These are phyloP conservation scores for Nipponacmea schrenckii DNA, from an alignment of 2,888 invertebrate species.

Conservation along the genomic window DNA sequence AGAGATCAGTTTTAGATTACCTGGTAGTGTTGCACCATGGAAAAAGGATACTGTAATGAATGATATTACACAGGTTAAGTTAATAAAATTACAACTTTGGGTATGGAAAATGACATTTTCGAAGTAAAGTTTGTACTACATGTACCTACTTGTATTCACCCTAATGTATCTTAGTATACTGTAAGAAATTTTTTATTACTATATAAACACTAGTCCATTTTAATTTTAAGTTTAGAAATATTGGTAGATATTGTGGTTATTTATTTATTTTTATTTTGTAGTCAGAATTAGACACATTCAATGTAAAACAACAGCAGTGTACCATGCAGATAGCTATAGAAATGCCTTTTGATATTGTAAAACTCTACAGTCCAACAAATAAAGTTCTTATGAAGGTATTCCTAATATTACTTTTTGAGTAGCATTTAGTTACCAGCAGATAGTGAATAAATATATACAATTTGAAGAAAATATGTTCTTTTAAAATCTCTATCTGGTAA, in stretches of 20 bases:
- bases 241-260: too few species aligned
- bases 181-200: too few species aligned
- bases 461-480: too few species aligned
- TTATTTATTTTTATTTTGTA: conserved; percentile 17
- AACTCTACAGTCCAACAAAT: conserved; percentile 63
- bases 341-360: conserved; percentile 67
- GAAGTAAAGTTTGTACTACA: too few species aligned
- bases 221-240: too few species aligned
- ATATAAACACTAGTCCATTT: too few species aligned
- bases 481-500: too few species aligned
- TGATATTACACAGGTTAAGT: conserved; percentile 53
- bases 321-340: conserved; percentile 62
- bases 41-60: conserved; percentile 54
- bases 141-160: too few species aligned
- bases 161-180: too few species aligned
- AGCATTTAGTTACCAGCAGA: too few species aligned
- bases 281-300: conserved; percentile 39
- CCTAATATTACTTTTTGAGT: neutral
- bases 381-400: conserved; percentile 61
- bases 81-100: neutral
- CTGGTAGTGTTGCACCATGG: conserved; percentile 66
- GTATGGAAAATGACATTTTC: too few species aligned
- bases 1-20: conserved; percentile 62
- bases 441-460: too few species aligned
- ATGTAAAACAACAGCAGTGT: conserved; percentile 39